Evolutionary conservation across 2,797 vertebrate genomes (phyloP).

Genomic region (Cuniculus paca): DNA sequence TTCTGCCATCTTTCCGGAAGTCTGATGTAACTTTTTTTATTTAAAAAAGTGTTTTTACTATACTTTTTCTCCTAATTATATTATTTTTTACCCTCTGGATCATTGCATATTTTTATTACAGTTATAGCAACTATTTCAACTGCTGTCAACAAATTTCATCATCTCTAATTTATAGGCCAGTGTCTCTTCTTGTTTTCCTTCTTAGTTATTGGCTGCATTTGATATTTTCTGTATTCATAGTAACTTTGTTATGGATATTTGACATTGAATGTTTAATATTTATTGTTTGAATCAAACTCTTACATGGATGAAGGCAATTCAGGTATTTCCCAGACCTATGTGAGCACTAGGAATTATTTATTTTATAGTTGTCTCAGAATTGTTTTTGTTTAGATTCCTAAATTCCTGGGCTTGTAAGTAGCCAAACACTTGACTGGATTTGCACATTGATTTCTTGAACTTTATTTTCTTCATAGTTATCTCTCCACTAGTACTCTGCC

Average conservation of each 20-base stretch:
- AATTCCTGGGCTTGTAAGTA: background rate
- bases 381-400: background rate
- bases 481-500: background rate
- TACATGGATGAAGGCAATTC: background rate
- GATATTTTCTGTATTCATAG: background rate
- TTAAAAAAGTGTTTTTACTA: background rate
- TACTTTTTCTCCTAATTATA: background rate
- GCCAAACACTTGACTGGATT: background rate
- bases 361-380: background rate
- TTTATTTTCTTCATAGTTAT: background rate
- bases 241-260: background rate
- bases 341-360: background rate
- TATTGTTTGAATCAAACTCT: background rate
- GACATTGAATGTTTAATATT: background rate
- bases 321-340: background rate
- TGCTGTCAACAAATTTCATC: background rate
- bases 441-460: background rate
- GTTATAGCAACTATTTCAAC: background rate
- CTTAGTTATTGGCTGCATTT: background rate
- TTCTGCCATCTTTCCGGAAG: too few species aligned
- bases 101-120: background rate
- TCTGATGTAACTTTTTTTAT: background rate
- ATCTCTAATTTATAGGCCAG: background rate
- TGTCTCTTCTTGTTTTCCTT: slow-evolving; percentile 1
- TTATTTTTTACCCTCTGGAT: background rate